Evolutionary conservation across 2,888 invertebrate species (phyloP).

Genomic region (Athalia cordata): DNA sequence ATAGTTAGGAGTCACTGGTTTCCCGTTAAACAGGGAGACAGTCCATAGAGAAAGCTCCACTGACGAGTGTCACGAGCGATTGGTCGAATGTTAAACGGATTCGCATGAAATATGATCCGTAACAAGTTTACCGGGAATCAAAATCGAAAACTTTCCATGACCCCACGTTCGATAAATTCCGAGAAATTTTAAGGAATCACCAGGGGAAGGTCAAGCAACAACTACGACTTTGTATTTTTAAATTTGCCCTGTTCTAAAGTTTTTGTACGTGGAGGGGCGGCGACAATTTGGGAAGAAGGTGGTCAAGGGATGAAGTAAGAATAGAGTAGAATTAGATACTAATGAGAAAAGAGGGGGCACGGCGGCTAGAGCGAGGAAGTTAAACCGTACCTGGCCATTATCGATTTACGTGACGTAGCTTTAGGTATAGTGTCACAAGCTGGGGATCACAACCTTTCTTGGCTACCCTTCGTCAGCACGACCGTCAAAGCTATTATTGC

Average conservation of each 20-base stretch:
- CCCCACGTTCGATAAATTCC: too few species aligned
- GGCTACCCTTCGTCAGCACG: slow-evolving; percentile 41
- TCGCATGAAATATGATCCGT: slow-evolving; percentile 13
- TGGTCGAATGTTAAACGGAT: slow-evolving; percentile 35
- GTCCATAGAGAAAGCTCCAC: not conserved
- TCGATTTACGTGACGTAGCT: slow-evolving; percentile 43
- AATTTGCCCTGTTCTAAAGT: too few species aligned
- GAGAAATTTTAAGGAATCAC: too few species aligned
- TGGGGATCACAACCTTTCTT: slow-evolving; percentile 24
- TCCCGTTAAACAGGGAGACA: not conserved
- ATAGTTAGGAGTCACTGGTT: slow-evolving; percentile 9
- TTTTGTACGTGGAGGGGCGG: too few species aligned
- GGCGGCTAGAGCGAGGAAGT: slow-evolving; percentile 16
- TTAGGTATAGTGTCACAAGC: slow-evolving; percentile 18
- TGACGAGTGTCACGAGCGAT: slow-evolving; percentile 29
- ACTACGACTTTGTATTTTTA: too few species aligned
- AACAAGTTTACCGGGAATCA: slow-evolving; percentile 10
- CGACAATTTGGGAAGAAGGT: not conserved
- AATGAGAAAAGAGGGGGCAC: slow-evolving; percentile 23
- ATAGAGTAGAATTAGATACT: slow-evolving; percentile 34
- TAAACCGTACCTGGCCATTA: slow-evolving; percentile 41
- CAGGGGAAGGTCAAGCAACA: too few species aligned
- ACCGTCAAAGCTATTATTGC: slow-evolving; percentile 36
- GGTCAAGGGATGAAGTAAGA: slow-evolving; percentile 10
- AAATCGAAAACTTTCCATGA: slow-evolving; percentile 6